These are phyloP conservation scores for Sericinus montela DNA, from an alignment of 2,888 invertebrate species.

Conservation along the genomic window DNA sequence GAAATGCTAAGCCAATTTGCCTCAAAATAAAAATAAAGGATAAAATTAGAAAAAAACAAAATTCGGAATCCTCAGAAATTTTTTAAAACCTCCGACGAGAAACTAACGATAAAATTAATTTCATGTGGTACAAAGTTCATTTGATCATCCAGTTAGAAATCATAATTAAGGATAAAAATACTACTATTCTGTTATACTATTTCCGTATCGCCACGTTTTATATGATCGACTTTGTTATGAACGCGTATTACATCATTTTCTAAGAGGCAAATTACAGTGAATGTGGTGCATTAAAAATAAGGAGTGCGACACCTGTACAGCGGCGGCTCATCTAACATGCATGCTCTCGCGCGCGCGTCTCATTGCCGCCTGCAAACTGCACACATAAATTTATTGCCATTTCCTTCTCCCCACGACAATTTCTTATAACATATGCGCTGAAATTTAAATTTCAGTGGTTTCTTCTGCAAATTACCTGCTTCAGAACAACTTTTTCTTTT, in stretches of 20 bases:
- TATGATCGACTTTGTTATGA: neutral
- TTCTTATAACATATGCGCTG: slow-evolving; percentile 1
- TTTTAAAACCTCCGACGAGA: no score
- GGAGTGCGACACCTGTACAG: slow-evolving; percentile 50
- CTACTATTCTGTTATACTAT: no score
- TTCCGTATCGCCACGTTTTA: no score
- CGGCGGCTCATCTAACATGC: slow-evolving; percentile 58
- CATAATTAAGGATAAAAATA: no score
- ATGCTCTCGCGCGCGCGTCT: slow-evolving; percentile 47
- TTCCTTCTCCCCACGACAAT: slow-evolving; percentile 9
- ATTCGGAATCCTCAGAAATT: no score
- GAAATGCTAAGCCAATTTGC: no score
- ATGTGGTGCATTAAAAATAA: slow-evolving; percentile 53
- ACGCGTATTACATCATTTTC: slow-evolving; percentile 16
- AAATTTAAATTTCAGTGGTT: neutral
- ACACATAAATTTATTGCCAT: slow-evolving; percentile 18
- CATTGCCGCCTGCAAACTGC: slow-evolving; percentile 34
- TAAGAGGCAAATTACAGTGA: slow-evolving; percentile 37
- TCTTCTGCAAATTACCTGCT: neutral
- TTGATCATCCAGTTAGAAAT: no score
- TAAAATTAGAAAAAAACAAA: no score
- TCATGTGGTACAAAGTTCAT: no score
- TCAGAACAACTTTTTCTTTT: no score
- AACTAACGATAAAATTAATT: no score
- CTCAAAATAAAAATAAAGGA: no score